Conservation (phyloP, 2,113 vertebrate genomes). For the Potamarius usumacintae region DNA sequence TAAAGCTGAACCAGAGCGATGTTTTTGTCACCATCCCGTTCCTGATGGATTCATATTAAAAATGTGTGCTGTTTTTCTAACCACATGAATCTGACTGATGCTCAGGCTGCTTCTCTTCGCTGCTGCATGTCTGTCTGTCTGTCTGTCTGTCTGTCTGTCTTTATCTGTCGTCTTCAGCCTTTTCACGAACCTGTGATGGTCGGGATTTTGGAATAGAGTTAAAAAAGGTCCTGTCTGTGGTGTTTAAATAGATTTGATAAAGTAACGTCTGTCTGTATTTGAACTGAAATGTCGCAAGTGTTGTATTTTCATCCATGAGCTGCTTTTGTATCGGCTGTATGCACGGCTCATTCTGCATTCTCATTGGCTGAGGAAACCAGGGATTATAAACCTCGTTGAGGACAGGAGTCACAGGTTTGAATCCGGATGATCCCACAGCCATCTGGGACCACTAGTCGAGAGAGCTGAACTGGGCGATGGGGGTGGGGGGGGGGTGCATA, state of each 20-base stretch:
- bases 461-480: background rate
- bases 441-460: background rate
- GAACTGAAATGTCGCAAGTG: background rate
- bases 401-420: background rate
- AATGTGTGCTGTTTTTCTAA: background rate
- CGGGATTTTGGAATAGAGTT: background rate
- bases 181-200: background rate
- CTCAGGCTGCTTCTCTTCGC: background rate
- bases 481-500: background rate
- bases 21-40: background rate
- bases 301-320: background rate
- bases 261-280: background rate
- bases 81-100: background rate
- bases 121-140: slow-evolving; percentile 12
- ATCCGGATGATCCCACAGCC: background rate
- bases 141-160: background rate
- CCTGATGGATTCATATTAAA: background rate
- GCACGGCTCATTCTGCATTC: background rate
- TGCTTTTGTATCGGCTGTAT: background rate
- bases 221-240: background rate
- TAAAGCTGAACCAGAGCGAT: background rate
- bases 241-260: background rate
- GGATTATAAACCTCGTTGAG: background rate
- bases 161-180: background rate
- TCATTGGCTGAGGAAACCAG: background rate